Base-by-base conservation (phyloP, 2,888 invertebrate species). In the Dryocosmus kuriphilus region DNA sequence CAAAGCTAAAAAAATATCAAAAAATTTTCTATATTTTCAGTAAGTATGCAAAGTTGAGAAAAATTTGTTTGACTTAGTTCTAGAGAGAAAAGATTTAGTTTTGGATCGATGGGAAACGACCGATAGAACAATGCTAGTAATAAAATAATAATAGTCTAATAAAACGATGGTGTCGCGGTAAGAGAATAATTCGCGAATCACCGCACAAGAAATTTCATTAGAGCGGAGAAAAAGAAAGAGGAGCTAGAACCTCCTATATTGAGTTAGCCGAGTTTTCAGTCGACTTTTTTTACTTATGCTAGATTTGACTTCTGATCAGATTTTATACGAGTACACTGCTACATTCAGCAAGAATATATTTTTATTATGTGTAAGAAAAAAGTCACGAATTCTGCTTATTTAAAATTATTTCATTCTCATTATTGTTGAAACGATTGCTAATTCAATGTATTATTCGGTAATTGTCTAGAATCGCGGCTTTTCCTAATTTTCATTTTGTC, bases 191-290 rank as follows among this genome's bases (percentile, higher is more conserved):
- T 88, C 87, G 85, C 85, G 85, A 88, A 89, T 89, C 88, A 88
- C 88, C 89, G 89, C 88, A 87, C 88, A 87, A 89, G 89, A 90
- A 90, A 90, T 90, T 86, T 85, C 80, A 89, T 90, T 88, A 90
- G 84, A 84, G 77, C 80, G 86, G 82, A 85, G 85, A 86, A 87
- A 88, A 87, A 86, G 85, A 86, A 88, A 84, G 84, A 85, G 85
- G 82, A 82, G 82, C 84, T 85, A 80, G 80, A 84, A 86, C 80
- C 83, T 83, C 67, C 85, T 86, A 89, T 89, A 89, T 89, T 88
- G 85, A 89, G 88, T 90, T 90, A 89, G 86, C 86, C 85, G 87
- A 89, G 89, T 90, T 89, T 89, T 89, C 88, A 88, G 88, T 89
- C 86, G 86, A 87, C 87, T 87, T 82, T 87, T 87, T 87, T 86